phyloP scores from a whole-genome alignment of 2,113 vertebrate genomes.

The Gymnocephalus cernua region DNA sequence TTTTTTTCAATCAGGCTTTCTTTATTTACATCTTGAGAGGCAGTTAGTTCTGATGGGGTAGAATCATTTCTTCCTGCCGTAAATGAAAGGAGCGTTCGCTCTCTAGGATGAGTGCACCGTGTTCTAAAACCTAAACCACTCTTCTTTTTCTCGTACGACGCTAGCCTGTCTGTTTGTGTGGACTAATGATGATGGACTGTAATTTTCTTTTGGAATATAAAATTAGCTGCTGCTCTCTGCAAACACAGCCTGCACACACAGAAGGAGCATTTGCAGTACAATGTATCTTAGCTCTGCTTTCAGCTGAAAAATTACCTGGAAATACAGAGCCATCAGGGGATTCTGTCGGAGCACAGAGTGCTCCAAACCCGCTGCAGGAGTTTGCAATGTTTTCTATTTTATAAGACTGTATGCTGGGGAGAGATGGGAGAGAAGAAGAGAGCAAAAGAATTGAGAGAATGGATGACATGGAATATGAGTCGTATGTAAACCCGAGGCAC shows the following conservation, averaged over 20 bases:
- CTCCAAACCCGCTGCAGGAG: constrained; percentile 39
- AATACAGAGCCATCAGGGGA: constrained; percentile 35
- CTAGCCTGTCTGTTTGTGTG: constrained; percentile 33
- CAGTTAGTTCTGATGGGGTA: constrained; percentile 27
- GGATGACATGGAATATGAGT: constrained; percentile 15
- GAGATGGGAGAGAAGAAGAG: not conserved
- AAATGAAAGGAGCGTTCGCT: constrained; percentile 45
- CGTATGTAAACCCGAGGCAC: constrained; percentile 3
- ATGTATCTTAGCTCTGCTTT: constrained; percentile 53
- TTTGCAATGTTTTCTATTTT: constrained; percentile 18
- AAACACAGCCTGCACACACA: constrained; percentile 36
- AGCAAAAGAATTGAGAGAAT: not conserved
- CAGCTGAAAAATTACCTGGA: constrained; percentile 46
- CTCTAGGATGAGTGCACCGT: constrained; percentile 1
- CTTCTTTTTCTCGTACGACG: not conserved
- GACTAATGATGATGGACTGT: constrained; percentile 61
- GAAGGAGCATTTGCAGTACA: constrained; percentile 34
- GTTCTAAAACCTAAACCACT: constrained; percentile 4
- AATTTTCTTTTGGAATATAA: constrained; percentile 59
- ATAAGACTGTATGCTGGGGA: constrained; percentile 5
- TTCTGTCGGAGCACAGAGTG: constrained; percentile 32
- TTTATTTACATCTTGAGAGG: constrained; percentile 53
- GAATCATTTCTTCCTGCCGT: constrained; percentile 36
- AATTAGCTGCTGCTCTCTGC: constrained; percentile 51
- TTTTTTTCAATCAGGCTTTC: constrained; percentile 6